Evolutionary conservation across 1,140 invertebrate species (phyloP), one percentile per base, ranked within the genome.

Genomic region (Acromyrmex echinatior): DNA sequence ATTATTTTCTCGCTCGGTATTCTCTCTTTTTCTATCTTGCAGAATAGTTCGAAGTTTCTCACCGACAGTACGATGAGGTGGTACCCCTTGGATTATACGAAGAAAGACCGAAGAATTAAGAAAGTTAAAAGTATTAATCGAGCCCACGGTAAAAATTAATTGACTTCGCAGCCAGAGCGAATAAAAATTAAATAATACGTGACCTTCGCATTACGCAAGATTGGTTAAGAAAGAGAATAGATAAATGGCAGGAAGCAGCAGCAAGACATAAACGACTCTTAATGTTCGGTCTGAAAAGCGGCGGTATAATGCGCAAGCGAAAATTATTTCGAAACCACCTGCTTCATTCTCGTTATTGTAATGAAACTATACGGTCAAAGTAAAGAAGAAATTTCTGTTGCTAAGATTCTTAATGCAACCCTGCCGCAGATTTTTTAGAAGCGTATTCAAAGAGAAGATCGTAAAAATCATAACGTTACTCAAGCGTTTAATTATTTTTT

Each of bases 341-440:
- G 87, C 68, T 66, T 60, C 53, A 68, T 86, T 80, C 87, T 89
- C 68, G 82, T 88, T 89, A 86, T 89, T 80, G 66, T 89, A 89
- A 89, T 89, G 71, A 82, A 88, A 88, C 65, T 66, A 45, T 65
- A 21, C 35, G 79, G 58, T 87, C 63, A 71, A 87, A 84, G 63
- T 35, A 63, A 68, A 16, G 35, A n/a, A 31, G 49, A 66, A 25
- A 65, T 39, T 51, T 62, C 56, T 63, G 51, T 56, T 58, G 39
- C 45, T 62, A 53, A 79, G 79, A 73, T 88, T 89, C 86, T 71
- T 88, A 80, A 39, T 68, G 28, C 65, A 39, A 51, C 28, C 35
- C 51, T 10, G 45, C 68, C 45, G 49, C 25, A 56, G 66, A 21
- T 56, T 65, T 39, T 10, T 51, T 51, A 51, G 49, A 51, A 16